Evolutionary conservation across 2,888 invertebrate species (phyloP), one percentile per base, ranked within the genome.

Genomic region (Eristalis tenax): DNA sequence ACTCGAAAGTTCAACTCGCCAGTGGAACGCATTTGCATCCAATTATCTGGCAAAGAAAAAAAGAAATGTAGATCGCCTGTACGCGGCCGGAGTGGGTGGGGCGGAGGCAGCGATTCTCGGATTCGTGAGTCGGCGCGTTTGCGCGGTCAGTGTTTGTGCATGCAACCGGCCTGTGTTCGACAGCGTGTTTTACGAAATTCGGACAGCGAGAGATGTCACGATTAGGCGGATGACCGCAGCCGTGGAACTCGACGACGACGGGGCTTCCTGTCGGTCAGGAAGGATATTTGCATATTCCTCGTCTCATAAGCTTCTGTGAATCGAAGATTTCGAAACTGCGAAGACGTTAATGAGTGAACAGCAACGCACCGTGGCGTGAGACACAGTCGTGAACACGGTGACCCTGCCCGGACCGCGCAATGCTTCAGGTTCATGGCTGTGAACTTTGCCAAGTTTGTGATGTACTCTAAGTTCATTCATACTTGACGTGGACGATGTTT

Each of bases 1-100:
- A 63, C 63, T 68, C 69, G 66, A 83, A 69, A 83, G 74, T 82
- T 83, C 83, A 85, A 81, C 40, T 68, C 40, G 38, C 65, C 73
- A 85, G 77, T 69, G 65, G 69, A 86, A 69, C 78, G 75, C 83
- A 83, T 83, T 85, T 85, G 73, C 82, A 82, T 85, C 64, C 18
- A 77, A 74, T 77, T 85, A 85, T 63, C 40, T 23, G 26, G 26
- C 18, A 50, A 13, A 69, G 1, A 71, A 40, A 57, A 8, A 50
- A 13, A 69, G 1, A 71, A 40, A 57, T 22, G 13, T 50, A 76
- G 40, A 57, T 63, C 70, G 32, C 65, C 57, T 32, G 38, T 38
- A 23, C 13, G 26, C 28, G 50, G 10, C 38, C 13, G 38, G 38
- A 38, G 38, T 38, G 38, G 38, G 38, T 38, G 38, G 38, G 0